These are phyloP conservation scores for Drosophila insularis DNA, from an alignment of 1,140 invertebrate species.

Conservation along the genomic window DNA sequence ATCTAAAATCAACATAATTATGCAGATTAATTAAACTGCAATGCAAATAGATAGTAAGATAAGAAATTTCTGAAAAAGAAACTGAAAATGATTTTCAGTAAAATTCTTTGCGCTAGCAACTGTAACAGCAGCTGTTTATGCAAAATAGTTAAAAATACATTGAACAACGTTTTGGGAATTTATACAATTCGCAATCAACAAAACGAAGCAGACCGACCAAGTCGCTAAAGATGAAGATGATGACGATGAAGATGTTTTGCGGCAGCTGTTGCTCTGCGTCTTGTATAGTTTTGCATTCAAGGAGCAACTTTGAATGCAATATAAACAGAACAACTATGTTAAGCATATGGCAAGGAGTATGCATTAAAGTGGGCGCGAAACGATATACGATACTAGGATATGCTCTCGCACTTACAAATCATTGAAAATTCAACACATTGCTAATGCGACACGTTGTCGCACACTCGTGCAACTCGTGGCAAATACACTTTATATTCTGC, in stretches of 20 bases:
- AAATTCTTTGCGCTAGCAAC: constrained; percentile 11
- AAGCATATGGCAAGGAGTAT: constrained; percentile 34
- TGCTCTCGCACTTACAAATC: constrained; percentile 66
- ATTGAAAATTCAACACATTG: constrained; percentile 79
- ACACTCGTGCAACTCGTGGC: constrained; percentile 21
- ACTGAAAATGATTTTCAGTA: neutral
- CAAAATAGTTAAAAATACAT: constrained; percentile 63
- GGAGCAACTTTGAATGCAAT: constrained; percentile 32
- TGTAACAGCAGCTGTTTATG: constrained; percentile 39
- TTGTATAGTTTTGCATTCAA: constrained; percentile 9
- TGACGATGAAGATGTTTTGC: constrained; percentile 13
- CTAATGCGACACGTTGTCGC: constrained; percentile 73
- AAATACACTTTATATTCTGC: constrained; percentile 53
- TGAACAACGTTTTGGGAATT: constrained; percentile 49
- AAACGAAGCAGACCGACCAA: neutral
- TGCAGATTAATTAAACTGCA: constrained; percentile 5
- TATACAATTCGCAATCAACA: constrained; percentile 57
- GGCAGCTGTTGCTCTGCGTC: constrained; percentile 17
- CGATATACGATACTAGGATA: constrained; percentile 15
- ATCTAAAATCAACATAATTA: constrained; percentile 9
- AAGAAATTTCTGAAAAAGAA: neutral
- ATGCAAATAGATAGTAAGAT: neutral
- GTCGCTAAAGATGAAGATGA: neutral
- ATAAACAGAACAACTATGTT: constrained; percentile 51
- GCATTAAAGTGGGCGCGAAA: constrained; percentile 43